Evolutionary conservation across 2,888 invertebrate species (phyloP), one percentile per base, ranked within the genome.

Genomic region (Cantharis nigra): DNA sequence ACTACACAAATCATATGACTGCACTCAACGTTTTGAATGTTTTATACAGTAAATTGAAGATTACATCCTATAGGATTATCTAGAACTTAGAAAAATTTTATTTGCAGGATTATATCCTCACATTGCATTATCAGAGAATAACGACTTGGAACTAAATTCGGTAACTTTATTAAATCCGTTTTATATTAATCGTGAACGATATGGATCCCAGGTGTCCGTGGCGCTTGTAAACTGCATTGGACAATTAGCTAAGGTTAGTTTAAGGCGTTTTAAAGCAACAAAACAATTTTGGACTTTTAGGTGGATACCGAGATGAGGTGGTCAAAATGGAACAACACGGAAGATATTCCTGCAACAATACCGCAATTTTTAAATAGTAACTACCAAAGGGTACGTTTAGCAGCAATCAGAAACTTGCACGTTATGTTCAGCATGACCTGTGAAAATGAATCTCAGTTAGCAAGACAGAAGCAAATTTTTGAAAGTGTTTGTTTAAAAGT

Each of bases 141-240:
- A 67, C 0, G 74, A 78, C 3, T 23, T 78, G 23, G 67, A 79
- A 72, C 73, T 64, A 70, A 77, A 80, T 63, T 81, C 82, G 33
- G 80, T 86, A 62, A 76, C 70, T n/a, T 75, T 86, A 69, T 75
- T 87, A 62, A 74, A 82, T 75, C 83, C 84, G 3, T 87, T 88
- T 83, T 87, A 84, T 79, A 67, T 80, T 10, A 77, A 83, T 62
- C 79, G 80, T 49, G 30, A 77, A 11, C 81, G 81, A 76, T 90
- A 88, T 80, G 90, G 90, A 9, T 87, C 89, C 3, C 72, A 85
- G 14, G 85, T 88, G 20, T 83, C 87, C 20, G 79, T 87, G n/a
- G 85, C 86, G 13, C 85, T 89, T 69, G 81, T 90, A 3, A 83
- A 88, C 23, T 89, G 89, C 72, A 82, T 90, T n/a, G 84, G 86